Conservation (phyloP, 2,113 vertebrate genomes). For the Butorides virescens region DNA sequence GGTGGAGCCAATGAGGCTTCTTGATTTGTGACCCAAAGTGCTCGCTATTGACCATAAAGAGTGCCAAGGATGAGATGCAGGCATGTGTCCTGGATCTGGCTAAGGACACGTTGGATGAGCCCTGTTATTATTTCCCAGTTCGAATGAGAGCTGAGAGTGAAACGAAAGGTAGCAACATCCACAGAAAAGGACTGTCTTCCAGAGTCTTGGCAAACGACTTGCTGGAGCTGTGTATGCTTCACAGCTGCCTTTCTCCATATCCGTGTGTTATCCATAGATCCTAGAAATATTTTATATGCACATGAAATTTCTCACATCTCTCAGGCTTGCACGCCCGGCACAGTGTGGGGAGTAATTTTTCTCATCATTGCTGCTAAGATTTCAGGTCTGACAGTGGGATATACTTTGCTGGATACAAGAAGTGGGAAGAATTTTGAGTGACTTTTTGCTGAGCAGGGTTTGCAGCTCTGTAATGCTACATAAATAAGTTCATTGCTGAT, state of each 20-base stretch:
- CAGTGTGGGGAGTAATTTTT: background rate
- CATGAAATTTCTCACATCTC: background rate
- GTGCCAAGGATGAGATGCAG: background rate
- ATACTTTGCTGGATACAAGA: background rate
- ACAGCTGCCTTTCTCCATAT: background rate
- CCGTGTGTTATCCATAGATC: background rate
- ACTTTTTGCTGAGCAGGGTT: background rate
- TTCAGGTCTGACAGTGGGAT: constrained; percentile 35
- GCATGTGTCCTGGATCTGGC: background rate
- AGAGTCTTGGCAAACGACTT: background rate
- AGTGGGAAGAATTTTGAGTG: background rate
- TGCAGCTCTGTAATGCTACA: background rate
- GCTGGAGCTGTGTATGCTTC: background rate
- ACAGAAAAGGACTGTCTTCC: background rate
- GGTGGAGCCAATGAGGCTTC: background rate
- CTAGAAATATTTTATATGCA: background rate
- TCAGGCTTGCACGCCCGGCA: background rate
- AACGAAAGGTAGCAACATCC: background rate
- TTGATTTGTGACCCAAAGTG: background rate
- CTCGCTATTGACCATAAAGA: background rate
- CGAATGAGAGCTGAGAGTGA: background rate
- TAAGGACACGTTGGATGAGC: background rate
- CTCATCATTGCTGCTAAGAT: background rate
- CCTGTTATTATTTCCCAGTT: background rate
- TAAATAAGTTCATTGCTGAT: background rate